A percentile compares a stretch with the other conserved stretches of the same genome.
These are phyloP conservation scores for Steromphala cineraria DNA, from an alignment of 2,888 invertebrate genomes.

Conservation along the genomic window DNA sequence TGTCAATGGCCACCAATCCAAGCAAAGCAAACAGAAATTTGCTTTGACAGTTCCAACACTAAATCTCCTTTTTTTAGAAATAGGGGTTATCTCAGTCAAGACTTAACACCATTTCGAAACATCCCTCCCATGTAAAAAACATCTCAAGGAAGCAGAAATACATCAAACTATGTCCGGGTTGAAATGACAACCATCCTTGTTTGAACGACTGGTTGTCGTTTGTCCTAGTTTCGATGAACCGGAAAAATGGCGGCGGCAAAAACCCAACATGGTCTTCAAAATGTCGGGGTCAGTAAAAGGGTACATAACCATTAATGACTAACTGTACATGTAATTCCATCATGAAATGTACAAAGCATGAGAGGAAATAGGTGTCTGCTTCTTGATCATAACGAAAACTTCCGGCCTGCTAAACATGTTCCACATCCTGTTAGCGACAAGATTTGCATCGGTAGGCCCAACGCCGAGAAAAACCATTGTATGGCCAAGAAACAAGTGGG, in stretches of 20 bases:
- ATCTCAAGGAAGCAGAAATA: background rate
- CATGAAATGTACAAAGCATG: background rate
- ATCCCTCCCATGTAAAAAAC: too few relatives aligned
- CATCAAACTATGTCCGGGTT: background rate
- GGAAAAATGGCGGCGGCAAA: conserved; percentile 7
- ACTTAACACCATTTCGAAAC: too few relatives aligned
- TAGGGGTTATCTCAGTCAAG: too few relatives aligned
- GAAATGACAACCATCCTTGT: background rate
- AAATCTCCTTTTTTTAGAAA: too few relatives aligned
- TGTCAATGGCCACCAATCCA: too few relatives aligned
- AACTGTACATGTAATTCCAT: background rate
- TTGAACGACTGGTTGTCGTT: conserved; percentile 8
- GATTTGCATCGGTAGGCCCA: background rate
- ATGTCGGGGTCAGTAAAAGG: background rate
- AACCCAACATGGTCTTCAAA: background rate
- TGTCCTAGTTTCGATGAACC: conserved; percentile 15
- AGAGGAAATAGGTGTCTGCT: conserved; percentile 70
- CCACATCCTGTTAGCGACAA: conserved; percentile 64
- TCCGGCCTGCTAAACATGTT: conserved; percentile 67
- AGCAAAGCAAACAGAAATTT: too few relatives aligned
- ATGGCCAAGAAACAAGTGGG: background rate
- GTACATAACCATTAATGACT: too few relatives aligned
- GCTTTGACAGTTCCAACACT: too few relatives aligned
- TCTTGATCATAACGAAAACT: conserved; percentile 65
- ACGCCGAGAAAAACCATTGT: background rate